These are phyloP conservation scores for Glandiceps talaboti DNA, from an alignment of 53 echinoderm and acorn worm species.

Conservation along the genomic window DNA sequence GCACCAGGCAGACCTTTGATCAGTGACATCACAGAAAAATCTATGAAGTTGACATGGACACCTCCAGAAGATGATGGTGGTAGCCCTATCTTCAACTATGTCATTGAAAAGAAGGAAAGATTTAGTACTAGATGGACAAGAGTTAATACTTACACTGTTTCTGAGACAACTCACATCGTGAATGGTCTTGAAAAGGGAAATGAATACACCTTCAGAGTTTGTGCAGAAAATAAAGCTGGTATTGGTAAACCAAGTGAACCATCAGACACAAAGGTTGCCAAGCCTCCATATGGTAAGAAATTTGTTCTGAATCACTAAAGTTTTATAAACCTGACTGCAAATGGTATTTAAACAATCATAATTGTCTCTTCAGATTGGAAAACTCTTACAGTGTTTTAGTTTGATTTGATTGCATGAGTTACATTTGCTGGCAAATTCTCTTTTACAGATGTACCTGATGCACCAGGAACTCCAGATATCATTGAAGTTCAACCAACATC, in stretches of 20 bases:
- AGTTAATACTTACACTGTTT: conserved; percentile 40
- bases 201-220: conserved; percentile 48
- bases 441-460: conserved; percentile 83
- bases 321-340: too few species aligned
- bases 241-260: conserved; percentile 24
- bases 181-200: conserved; percentile 10
- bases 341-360: too few species aligned
- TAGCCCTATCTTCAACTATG: conserved; percentile 70
- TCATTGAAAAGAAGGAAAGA: conserved; percentile 73
- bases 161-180: conserved; percentile 36
- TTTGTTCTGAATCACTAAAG: too few species aligned
- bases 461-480: conserved; percentile 80
- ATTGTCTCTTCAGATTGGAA: too few species aligned
- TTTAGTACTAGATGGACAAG: conserved; percentile 66
- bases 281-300: conserved; percentile 29
- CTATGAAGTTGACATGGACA: conserved; percentile 81
- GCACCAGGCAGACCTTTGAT: conserved; percentile 64
- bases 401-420: too few species aligned
- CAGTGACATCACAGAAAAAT: conserved; percentile 47
- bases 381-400: too few species aligned
- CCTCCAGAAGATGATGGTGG: conserved; percentile 84
- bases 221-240: conserved; percentile 57
- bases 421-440: too few species aligned
- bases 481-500: conserved; percentile 49
- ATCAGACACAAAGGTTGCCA: conserved; percentile 29